Percentiles rank a stretch among this genome's conserved stretches.
Conservation (phyloP, 2,797 vertebrate species). For the Myotis pilosus region DNA sequence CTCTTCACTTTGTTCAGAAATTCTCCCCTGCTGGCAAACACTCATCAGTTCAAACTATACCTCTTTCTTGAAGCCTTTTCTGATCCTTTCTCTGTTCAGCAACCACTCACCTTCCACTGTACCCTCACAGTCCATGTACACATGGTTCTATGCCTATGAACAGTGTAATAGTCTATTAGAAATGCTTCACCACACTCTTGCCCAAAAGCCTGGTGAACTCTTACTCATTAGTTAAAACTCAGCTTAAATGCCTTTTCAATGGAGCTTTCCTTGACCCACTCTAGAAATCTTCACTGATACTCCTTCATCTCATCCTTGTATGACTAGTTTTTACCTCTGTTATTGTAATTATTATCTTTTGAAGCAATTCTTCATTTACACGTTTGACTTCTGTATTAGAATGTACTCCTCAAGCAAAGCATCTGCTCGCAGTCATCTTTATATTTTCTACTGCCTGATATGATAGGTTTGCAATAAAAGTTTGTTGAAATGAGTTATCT, state of each 20-base stretch:
- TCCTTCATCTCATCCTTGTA: neutral
- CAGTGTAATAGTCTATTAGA: neutral
- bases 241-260: neutral
- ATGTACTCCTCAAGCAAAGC: neutral
- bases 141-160: neutral
- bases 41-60: neutral
- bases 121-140: neutral
- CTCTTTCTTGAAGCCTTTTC: conserved; percentile 31
- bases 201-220: neutral
- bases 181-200: neutral
- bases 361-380: neutral
- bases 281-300: neutral
- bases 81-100: neutral
- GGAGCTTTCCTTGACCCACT: neutral
- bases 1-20: conserved; percentile 41
- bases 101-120: neutral
- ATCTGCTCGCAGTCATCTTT: neutral
- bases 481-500: conserved; percentile 33
- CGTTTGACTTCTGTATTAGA: neutral
- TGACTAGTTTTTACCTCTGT: neutral
- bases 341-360: neutral
- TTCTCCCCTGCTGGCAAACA: neutral
- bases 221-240: conserved; percentile 14
- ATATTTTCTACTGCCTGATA: conserved; percentile 2
- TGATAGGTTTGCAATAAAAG: neutral